Percentiles rank a stretch among this genome's conserved stretches.
Evolutionary conservation across 2,797 vertebrate species (phyloP).

Genomic region (Enteromius afrohamiltoni): DNA sequence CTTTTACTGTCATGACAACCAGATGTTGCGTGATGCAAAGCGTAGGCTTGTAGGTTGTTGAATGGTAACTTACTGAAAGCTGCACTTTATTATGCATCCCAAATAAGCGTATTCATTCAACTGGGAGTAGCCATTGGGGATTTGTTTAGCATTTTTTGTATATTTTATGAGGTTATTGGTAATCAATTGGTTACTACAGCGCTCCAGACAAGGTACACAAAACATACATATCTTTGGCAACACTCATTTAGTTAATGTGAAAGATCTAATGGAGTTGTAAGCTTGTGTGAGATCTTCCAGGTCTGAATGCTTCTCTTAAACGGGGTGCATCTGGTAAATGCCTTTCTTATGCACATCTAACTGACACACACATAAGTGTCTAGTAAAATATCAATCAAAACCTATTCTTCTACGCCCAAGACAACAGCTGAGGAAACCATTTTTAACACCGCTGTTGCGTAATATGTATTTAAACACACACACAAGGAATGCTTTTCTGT

Average conservation of each 20-base stretch:
- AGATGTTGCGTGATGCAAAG: slow-evolving; percentile 60
- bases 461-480: neutral
- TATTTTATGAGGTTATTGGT: neutral
- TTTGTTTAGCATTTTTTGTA: neutral
- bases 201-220: neutral
- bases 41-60: neutral
- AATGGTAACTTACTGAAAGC: neutral
- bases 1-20: slow-evolving; percentile 59
- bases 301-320: neutral
- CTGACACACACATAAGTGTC: neutral
- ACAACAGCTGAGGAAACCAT: neutral
- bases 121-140: neutral
- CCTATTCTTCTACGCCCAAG: neutral
- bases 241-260: neutral
- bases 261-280: neutral
- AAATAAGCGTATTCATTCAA: neutral
- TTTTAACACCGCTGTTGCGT: neutral
- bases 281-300: neutral
- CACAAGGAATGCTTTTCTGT: neutral
- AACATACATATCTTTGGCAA: too few species aligned
- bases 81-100: neutral
- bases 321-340: neutral
- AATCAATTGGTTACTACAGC: neutral
- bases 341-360: neutral
- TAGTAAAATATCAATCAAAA: neutral